phyloP scores from a whole-genome alignment of 2,797 vertebrate genomes.

The Sebastiscus albofasciatus region DNA sequence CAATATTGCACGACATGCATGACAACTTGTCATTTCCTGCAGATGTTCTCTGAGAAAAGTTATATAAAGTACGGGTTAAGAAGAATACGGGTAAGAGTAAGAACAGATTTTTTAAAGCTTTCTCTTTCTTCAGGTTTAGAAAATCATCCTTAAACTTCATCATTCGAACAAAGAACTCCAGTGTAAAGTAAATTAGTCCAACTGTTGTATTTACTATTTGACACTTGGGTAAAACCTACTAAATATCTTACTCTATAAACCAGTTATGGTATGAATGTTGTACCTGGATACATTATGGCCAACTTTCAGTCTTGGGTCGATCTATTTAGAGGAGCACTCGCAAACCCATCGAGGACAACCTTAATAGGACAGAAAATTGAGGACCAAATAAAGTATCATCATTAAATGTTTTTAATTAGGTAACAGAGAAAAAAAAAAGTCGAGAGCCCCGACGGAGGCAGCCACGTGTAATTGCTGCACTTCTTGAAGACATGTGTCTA shows the following conservation, averaged over 20 bases:
- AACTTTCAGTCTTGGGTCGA: conserved; percentile 74
- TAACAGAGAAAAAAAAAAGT: conserved; percentile 69
- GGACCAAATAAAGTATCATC: conserved; percentile 83
- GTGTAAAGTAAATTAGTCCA: neutral
- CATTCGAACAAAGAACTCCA: neutral
- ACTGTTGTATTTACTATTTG: neutral
- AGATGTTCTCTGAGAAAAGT: neutral
- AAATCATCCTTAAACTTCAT: neutral
- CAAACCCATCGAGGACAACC: conserved; percentile 78
- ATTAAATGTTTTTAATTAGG: conserved; percentile 87
- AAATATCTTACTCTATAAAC: neutral
- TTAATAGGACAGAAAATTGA: conserved; percentile 84
- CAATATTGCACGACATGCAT: neutral
- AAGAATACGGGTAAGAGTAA: neutral
- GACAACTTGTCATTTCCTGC: neutral
- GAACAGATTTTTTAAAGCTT: neutral
- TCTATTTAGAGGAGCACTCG: conserved; percentile 78
- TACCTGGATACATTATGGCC: conserved; percentile 51
- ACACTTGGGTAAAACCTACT: conserved; percentile 23
- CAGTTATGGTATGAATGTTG: neutral
- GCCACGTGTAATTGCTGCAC: conserved; percentile 75
- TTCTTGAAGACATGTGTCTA: conserved; percentile 65
- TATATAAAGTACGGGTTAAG: neutral
- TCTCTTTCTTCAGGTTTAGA: neutral
- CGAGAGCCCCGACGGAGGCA: conserved; percentile 65